Base-by-base conservation (phyloP, 2,797 vertebrate genomes). In the Sebastes matsubarae region DNA sequence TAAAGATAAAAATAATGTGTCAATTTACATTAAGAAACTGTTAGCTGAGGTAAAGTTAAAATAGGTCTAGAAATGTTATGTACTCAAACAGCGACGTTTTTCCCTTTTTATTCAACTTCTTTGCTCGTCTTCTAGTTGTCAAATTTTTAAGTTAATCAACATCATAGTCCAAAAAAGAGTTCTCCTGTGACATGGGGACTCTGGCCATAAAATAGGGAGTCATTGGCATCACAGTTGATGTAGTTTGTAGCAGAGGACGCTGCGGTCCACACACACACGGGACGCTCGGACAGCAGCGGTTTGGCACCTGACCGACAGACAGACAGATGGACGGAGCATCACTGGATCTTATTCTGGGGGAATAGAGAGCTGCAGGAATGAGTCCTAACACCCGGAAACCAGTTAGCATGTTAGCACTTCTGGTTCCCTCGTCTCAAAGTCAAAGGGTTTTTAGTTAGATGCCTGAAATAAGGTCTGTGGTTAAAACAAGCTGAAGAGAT, bases 31-130 rank as follows among this genome's bases (percentile, higher is more conserved):
- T 97, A 97, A 97, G 97, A 98, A 98, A 98, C 96, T 96, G 95
- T 97, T 95, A 96, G 96, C 96, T 98, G 98, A 98, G 97, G 98
- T 99, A 98, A 98, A 96, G 97, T 97, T 97, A 98, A 98, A 98
- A 97, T 93, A 97, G 96, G 95, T 96, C 96, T 97, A 98, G 96
- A 99, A 99, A 99, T 94, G 93, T 93, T 91, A 94, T 89, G 95
- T 95, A 97, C 96, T 97, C 96, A 96, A 96, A 97, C 96, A 96
- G 95, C 95, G 96, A 93, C 65, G 85, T 84, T 91, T 83, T 91
- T 92, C 91, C 92, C 91, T 93, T 94, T 92, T 92, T 88, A 79
- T 82, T 94, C 83, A 75, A 72, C 70, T 69, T 90, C 93, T 90
- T 90, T 78, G 87, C 77, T 92, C 82, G 16, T 87, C 81, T 73